phyloP scores from a whole-genome alignment of 2,888 invertebrate species.

The Fissipunctia ypsillon region DNA sequence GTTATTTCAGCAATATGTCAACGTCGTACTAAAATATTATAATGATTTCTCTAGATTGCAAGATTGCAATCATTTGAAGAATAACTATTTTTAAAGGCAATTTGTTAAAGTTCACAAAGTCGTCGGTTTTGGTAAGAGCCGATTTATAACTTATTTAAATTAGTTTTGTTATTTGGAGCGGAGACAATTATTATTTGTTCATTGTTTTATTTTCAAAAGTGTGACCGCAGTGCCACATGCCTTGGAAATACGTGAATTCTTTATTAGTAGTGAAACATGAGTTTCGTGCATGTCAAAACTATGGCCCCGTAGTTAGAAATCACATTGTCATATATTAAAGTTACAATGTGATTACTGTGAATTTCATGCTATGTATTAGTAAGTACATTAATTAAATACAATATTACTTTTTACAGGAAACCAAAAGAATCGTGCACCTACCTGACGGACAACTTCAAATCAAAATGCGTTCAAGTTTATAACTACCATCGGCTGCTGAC shows the following conservation, averaged over 20 bases:
- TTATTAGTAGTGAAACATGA: slow-evolving; percentile 3
- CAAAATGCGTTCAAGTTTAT: slow-evolving; percentile 95
- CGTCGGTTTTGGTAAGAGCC: slow-evolving; percentile 30
- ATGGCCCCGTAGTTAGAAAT: neutral
- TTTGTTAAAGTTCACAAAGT: slow-evolving; percentile 32
- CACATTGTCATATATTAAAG: neutral
- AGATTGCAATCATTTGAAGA: slow-evolving; percentile 24
- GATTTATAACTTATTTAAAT: slow-evolving; percentile 18
- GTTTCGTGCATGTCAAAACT: slow-evolving; percentile 6
- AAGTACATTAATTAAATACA: neutral
- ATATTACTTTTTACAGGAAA: slow-evolving; percentile 88
- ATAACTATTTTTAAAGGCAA: slow-evolving; percentile 32
- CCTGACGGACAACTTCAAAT: slow-evolving; percentile 94
- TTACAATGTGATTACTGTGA: neutral
- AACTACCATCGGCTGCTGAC: slow-evolving; percentile 95
- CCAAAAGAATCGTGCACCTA: slow-evolving; percentile 94
- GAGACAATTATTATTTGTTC: slow-evolving; percentile 1
- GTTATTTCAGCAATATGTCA: slow-evolving; percentile 42
- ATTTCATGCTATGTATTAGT: no score
- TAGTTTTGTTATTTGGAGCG: slow-evolving; percentile 24
- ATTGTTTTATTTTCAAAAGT: slow-evolving; percentile 21
- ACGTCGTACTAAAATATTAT: slow-evolving; percentile 14
- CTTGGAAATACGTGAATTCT: slow-evolving; percentile 18
- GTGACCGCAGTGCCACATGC: neutral
- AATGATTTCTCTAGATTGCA: slow-evolving; percentile 24